Evolutionary conservation across 2,888 invertebrate genomes (phyloP).

Genomic region (Opisthograptis luteolata): DNA sequence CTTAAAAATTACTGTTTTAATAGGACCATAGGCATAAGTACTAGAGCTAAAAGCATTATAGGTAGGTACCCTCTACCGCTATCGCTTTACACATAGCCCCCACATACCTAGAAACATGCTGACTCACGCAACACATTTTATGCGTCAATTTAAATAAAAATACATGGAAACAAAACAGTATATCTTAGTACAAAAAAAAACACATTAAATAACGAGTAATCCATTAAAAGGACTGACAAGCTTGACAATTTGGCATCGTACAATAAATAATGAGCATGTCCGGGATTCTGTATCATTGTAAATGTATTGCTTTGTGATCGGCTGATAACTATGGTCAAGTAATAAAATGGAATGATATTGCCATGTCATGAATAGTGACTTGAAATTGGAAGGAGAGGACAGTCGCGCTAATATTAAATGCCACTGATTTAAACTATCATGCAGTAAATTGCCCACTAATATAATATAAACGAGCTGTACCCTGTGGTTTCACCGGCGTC

Average conservation of each 20-base stretch:
- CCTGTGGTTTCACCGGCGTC: no score
- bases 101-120: not conserved
- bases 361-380: constrained; percentile 8
- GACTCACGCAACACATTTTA: constrained; percentile 9
- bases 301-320: not conserved
- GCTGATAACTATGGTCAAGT: not conserved
- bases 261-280: constrained; percentile 21
- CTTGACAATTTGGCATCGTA: constrained; percentile 29
- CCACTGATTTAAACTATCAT: no score
- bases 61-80: not conserved
- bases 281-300: constrained; percentile 33
- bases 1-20: no score
- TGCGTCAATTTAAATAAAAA: constrained; percentile 23
- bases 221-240: constrained; percentile 24
- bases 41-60: not conserved
- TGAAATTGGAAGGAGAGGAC: not conserved
- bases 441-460: no score
- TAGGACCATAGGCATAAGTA: not conserved
- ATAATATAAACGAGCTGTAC: no score
- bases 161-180: constrained; percentile 14
- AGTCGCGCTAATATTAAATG: not conserved
- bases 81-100: not conserved
- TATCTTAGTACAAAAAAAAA: constrained; percentile 12
- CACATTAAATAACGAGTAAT: constrained; percentile 3
- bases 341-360: constrained; percentile 13